Percentiles rank a stretch among this genome's conserved stretches.
Evolutionary conservation across 2,888 invertebrate species (phyloP).

Genomic region (Synanthedon formicaeformis): DNA sequence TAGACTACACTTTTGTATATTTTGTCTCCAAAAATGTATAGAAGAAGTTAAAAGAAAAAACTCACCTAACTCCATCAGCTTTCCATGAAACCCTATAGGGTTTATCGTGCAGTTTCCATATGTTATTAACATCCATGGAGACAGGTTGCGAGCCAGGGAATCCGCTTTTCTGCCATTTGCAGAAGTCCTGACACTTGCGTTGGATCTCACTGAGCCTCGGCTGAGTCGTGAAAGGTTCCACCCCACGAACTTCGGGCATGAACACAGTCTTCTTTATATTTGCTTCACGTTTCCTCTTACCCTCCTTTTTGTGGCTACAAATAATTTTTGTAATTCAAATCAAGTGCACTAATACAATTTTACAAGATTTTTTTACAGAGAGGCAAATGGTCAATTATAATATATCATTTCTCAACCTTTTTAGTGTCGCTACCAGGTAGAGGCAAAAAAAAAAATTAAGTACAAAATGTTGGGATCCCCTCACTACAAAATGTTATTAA

Average conservation of each 20-base stretch:
- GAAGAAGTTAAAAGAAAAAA: too few species aligned
- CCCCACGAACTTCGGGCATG: slow-evolving; percentile 89
- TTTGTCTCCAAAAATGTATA: too few species aligned
- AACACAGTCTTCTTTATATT: slow-evolving; percentile 77
- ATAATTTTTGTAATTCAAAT: not conserved
- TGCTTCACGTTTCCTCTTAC: slow-evolving; percentile 64
- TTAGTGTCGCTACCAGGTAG: too few species aligned
- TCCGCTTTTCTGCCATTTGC: slow-evolving; percentile 81
- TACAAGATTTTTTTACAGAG: not conserved
- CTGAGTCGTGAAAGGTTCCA: slow-evolving; percentile 76
- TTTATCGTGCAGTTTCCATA: slow-evolving; percentile 79
- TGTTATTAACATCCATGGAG: slow-evolving; percentile 90
- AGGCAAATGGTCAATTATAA: not conserved
- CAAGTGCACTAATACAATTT: not conserved
- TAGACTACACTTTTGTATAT: too few species aligned
- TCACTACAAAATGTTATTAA: too few species aligned
- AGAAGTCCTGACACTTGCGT: slow-evolving; percentile 79
- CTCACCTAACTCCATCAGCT: slow-evolving; percentile 97
- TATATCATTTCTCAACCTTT: too few species aligned
- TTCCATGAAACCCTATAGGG: slow-evolving; percentile 99
- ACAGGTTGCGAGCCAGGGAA: slow-evolving; percentile 99
- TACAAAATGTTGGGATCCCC: too few species aligned
- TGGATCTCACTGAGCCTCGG: slow-evolving; percentile 76
- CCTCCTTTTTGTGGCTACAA: slow-evolving; percentile 13
- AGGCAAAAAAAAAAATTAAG: too few species aligned